Evolutionary conservation across 2,113 vertebrate genomes (phyloP).

Genomic region (Cryptotis parvus): DNA sequence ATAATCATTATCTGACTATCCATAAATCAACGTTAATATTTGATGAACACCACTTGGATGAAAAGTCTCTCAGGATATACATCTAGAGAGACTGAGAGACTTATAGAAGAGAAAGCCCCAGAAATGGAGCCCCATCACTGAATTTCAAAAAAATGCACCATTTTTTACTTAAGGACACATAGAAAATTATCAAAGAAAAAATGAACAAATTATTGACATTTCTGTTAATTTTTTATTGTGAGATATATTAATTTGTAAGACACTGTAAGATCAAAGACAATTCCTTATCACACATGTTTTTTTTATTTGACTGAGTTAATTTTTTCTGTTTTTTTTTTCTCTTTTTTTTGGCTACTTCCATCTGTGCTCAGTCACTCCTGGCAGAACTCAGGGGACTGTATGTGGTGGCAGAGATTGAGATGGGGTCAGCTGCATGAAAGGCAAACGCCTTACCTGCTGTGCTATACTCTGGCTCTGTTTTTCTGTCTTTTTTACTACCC

Average conservation of each 20-base stretch:
- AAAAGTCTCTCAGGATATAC: background rate
- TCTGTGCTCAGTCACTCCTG: too few species aligned
- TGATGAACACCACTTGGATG: background rate
- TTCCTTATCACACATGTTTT: background rate
- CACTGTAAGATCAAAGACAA: background rate
- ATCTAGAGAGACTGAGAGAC: background rate
- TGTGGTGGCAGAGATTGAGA: too few species aligned
- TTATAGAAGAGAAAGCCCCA: background rate
- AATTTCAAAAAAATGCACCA: background rate
- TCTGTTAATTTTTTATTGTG: background rate
- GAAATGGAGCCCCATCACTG: background rate
- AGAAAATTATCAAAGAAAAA: background rate
- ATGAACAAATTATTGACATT: background rate
- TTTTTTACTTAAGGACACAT: background rate
- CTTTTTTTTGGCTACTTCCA: too few species aligned
- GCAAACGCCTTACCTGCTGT: too few species aligned
- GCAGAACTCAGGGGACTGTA: too few species aligned
- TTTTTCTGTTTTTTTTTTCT: too few species aligned
- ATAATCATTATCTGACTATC: background rate
- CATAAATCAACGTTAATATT: background rate
- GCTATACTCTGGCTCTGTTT: too few species aligned
- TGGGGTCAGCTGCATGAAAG: too few species aligned
- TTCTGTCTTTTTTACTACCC: too few species aligned
- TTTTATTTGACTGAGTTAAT: too few species aligned
- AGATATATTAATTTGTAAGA: constrained; percentile 11